Evolutionary conservation across 2,113 vertebrate genomes (phyloP).

Genomic region (Strix aluco): DNA sequence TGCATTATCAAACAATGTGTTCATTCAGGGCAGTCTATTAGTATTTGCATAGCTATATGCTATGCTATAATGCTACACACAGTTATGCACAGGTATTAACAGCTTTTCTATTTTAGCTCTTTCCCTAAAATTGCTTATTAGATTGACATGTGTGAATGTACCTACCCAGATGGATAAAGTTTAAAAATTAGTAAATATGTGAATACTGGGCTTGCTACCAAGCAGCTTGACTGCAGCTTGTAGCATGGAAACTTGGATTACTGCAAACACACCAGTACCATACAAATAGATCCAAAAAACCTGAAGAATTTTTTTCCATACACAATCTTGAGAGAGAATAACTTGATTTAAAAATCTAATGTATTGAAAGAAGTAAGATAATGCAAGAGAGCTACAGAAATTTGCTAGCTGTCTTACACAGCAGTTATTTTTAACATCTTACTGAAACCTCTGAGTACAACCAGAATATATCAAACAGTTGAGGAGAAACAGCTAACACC

Average conservation of each 20-base stretch:
- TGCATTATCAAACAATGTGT: neutral
- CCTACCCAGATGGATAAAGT: neutral
- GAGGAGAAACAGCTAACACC: neutral
- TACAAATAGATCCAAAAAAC: neutral
- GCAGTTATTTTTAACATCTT: neutral
- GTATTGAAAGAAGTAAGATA: neutral
- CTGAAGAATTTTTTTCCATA: neutral
- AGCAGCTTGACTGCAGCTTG: neutral
- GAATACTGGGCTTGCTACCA: neutral
- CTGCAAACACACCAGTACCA: neutral
- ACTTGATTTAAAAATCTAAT: neutral
- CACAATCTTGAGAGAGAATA: neutral
- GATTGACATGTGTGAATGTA: neutral
- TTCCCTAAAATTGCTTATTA: neutral
- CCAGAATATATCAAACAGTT: neutral
- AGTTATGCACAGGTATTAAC: neutral
- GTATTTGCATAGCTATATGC: neutral
- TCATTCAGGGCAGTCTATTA: neutral
- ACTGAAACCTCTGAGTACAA: neutral
- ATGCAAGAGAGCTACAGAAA: neutral
- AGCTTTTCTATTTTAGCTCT: neutral
- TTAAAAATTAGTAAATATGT: neutral
- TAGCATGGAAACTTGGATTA: neutral
- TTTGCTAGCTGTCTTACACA: neutral
- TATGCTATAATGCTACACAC: neutral